phyloP scores from a whole-genome alignment of 92 coral and sea anemone genomes.

The Parazoanthus swiftii region DNA sequence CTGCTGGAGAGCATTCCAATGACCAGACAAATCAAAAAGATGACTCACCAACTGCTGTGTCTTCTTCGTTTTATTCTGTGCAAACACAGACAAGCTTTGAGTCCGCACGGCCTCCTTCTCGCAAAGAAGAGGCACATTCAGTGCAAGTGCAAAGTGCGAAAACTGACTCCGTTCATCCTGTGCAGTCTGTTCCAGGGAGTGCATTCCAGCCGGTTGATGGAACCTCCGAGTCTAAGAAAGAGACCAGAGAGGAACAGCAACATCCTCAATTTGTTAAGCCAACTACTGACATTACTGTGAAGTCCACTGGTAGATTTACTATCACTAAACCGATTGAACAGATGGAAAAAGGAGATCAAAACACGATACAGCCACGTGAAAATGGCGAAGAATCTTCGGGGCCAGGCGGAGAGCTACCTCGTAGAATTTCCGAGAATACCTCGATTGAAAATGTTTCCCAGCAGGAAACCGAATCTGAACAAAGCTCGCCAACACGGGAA shows the following conservation, averaged over 20 bases:
- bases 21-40: not conserved
- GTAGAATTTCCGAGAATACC: not conserved
- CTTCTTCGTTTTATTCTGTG: conserved; percentile 50
- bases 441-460: not conserved
- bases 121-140: not conserved
- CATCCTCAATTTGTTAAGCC: not conserved
- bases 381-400: not conserved
- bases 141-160: not conserved
- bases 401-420: not conserved
- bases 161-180: not conserved
- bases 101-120: conserved; percentile 9
- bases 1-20: conserved; percentile 13
- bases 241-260: not conserved
- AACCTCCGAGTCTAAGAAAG: not conserved
- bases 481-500: not conserved
- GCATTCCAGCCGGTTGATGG: not conserved
- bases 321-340: conserved; percentile 30
- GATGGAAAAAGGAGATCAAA: not conserved
- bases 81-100: conserved; percentile 71
- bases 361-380: not conserved
- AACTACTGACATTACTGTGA: not conserved
- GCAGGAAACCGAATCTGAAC: not conserved
- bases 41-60: not conserved
- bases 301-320: conserved; percentile 42
- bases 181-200: not conserved